Percentiles rank a stretch among this genome's conserved stretches.
phyloP scores from a whole-genome alignment of 2,113 vertebrate genomes.

The Stigmatopora nigra region DNA sequence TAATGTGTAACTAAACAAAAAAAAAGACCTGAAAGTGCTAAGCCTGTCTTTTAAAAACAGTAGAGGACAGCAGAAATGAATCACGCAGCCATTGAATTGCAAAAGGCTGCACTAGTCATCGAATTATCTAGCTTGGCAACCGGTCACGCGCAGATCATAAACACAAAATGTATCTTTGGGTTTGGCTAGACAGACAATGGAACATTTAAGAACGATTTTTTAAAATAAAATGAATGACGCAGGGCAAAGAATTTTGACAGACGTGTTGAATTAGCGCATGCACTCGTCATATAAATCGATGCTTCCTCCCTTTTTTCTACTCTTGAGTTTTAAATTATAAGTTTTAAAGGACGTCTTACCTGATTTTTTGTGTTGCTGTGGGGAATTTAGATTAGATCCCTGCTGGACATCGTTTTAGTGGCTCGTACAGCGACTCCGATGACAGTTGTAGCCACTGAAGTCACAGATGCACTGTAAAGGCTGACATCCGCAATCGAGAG shows the following conservation, averaged over 20 bases:
- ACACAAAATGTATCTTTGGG: not conserved
- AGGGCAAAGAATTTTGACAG: not conserved
- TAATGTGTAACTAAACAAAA: not conserved
- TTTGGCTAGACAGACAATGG: not conserved
- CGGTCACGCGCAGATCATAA: slow-evolving; percentile 1
- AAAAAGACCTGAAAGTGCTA: too few relatives aligned
- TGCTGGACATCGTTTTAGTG: not conserved
- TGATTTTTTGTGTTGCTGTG: not conserved
- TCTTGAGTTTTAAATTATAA: slow-evolving; percentile 26
- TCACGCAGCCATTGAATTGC: not conserved
- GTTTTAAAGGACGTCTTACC: slow-evolving; percentile 36
- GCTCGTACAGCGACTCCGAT: not conserved
- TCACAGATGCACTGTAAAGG: not conserved
- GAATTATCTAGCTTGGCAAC: slow-evolving; percentile 11
- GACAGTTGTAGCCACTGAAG: not conserved
- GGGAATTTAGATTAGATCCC: not conserved
- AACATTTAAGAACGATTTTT: not conserved
- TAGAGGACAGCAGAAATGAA: not conserved
- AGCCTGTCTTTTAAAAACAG: not conserved
- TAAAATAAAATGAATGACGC: not conserved
- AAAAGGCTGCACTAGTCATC: not conserved
- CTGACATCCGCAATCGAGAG: not conserved
- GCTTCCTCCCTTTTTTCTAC: not conserved
- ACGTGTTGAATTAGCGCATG: not conserved
- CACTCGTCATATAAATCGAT: not conserved